These are phyloP conservation scores for Pseudococcus longispinus DNA, from an alignment of 2,888 invertebrate species.

Conservation along the genomic window DNA sequence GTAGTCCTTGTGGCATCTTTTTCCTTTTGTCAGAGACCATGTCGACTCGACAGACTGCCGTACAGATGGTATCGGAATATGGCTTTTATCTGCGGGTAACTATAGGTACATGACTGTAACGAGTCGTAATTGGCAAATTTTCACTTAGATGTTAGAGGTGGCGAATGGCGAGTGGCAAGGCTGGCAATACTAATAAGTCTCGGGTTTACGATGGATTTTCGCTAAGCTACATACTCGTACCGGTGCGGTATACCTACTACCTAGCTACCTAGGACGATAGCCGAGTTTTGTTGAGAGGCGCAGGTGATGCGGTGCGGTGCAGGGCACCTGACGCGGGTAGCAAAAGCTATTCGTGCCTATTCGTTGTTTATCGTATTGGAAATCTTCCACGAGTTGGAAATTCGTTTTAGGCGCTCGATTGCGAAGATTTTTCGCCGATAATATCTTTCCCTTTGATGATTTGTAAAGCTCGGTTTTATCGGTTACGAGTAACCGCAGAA, in stretches of 20 bases:
- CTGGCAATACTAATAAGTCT: background rate
- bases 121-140: background rate
- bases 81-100: background rate
- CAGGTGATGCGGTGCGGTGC: background rate
- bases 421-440: background rate
- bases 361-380: constrained; percentile 9
- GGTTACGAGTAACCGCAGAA: background rate
- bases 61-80: background rate
- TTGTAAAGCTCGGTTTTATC: background rate
- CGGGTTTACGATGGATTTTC: background rate
- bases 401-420: constrained; percentile 21
- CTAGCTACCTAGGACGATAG: background rate
- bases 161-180: too few relatives aligned
- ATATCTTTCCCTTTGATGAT: background rate
- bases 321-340: background rate
- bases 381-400: constrained; percentile 3
- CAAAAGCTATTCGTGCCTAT: background rate
- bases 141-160: background rate
- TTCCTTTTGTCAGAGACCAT: too few relatives aligned
- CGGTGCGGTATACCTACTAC: too few relatives aligned
- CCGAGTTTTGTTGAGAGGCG: background rate
- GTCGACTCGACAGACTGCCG: too few relatives aligned
- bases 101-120: background rate
- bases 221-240: background rate
- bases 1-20: too few relatives aligned